phyloP scores from a whole-genome alignment of 2,113 vertebrate species.

The Glaucidium brasilianum region DNA sequence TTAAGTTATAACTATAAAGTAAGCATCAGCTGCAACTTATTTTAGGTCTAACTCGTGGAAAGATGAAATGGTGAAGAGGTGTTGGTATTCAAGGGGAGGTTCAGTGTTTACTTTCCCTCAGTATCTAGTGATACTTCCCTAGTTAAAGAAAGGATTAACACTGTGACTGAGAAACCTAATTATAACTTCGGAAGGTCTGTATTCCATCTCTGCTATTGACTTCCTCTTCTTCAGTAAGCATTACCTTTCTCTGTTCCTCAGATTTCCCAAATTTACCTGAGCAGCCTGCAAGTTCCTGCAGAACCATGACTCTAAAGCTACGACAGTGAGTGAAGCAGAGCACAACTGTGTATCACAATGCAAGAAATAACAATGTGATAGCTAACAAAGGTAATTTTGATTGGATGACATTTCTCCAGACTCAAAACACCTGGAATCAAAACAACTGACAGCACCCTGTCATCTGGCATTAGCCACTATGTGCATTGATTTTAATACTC shows the following conservation, averaged over 20 bases:
- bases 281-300: not conserved
- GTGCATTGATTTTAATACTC: not conserved
- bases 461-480: not conserved
- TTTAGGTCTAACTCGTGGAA: not conserved
- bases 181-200: not conserved
- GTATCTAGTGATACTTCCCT: not conserved
- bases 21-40: not conserved
- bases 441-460: not conserved
- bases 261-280: not conserved
- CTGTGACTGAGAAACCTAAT: not conserved
- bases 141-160: not conserved
- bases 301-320: accelerated
- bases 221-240: not conserved
- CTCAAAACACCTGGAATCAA: not conserved
- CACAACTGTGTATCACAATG: not conserved
- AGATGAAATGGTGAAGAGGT: not conserved
- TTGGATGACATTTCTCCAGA: not conserved
- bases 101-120: not conserved
- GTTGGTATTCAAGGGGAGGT: not conserved
- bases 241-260: not conserved
- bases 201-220: not conserved
- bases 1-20: not conserved
- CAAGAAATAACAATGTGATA: not conserved
- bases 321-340: not conserved
- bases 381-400: not conserved